A percentile compares a stretch with the other conserved stretches of the same genome.
These are phyloP conservation scores for Eudorcas thomsonii DNA, from an alignment of 2,113 vertebrate genomes.

Conservation along the genomic window DNA sequence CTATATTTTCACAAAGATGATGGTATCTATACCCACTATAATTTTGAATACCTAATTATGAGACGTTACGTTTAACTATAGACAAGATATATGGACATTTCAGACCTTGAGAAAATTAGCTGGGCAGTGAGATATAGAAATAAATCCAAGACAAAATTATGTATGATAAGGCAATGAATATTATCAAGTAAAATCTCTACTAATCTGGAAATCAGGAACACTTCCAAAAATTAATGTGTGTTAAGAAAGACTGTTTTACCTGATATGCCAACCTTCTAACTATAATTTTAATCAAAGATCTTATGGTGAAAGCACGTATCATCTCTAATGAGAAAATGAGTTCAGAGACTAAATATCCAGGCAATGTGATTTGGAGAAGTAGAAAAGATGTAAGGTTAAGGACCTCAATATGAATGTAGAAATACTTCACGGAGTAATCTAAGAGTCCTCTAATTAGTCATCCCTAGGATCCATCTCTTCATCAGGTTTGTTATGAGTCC, in stretches of 20 bases:
- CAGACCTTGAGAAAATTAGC: not conserved
- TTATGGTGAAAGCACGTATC: not conserved
- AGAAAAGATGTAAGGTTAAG: slow-evolving; percentile 5
- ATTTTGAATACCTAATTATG: not conserved
- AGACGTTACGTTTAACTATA: not conserved
- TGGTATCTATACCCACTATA: not conserved
- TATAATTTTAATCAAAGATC: not conserved
- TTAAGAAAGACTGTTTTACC: not conserved
- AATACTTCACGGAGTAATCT: not conserved
- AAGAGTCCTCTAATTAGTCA: not conserved
- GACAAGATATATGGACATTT: not conserved
- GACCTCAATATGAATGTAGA: not conserved
- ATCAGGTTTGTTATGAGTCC: not conserved
- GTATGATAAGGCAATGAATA: not conserved
- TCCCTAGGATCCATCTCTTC: not conserved
- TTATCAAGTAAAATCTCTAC: not conserved
- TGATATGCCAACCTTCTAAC: not conserved
- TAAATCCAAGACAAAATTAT: not conserved
- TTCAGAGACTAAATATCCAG: not conserved
- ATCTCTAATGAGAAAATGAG: not conserved
- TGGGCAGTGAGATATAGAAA: not conserved
- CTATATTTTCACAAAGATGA: not conserved
- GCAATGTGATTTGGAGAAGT: not conserved
- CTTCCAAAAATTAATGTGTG: slow-evolving; percentile 3
- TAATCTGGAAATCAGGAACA: not conserved